Conservation (phyloP, 2,113 vertebrate genomes). For the Paedocypris sp. region DNA sequence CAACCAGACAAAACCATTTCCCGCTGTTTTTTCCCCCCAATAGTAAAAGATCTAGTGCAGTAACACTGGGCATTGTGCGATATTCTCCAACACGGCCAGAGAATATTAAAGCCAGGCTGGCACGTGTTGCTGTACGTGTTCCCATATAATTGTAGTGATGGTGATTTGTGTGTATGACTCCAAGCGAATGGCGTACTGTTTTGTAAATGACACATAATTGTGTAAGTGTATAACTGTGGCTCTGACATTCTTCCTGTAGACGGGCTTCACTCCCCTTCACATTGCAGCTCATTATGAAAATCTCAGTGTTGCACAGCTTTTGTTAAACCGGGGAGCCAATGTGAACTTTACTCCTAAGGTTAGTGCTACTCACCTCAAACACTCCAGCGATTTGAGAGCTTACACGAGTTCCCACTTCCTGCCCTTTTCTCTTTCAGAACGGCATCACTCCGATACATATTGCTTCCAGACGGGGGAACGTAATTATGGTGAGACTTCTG, state of each 20-base stretch:
- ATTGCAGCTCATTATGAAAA: constrained; percentile 98
- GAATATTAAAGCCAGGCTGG: neutral
- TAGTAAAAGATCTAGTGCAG: too few relatives aligned
- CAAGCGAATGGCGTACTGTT: neutral
- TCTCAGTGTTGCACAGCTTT: constrained; percentile 84
- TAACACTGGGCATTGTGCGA: neutral
- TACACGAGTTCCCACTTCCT: neutral
- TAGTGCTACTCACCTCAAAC: constrained; percentile 20
- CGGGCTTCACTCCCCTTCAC: constrained; percentile 94
- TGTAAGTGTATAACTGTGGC: constrained; percentile 1
- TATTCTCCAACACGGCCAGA: neutral
- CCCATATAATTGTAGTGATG: constrained; percentile 9
- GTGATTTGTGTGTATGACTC: constrained; percentile 6
- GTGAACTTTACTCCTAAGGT: constrained; percentile 96
- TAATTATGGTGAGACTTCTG: constrained; percentile 94
- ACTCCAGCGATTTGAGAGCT: neutral
- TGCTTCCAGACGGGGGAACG: constrained; percentile 85
- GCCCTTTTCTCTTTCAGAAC: constrained; percentile 61
- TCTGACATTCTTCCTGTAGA: constrained; percentile 67
- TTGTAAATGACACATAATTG: neutral
- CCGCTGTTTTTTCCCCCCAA: too few relatives aligned
- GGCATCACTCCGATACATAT: constrained; percentile 95
- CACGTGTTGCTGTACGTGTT: constrained; percentile 14
- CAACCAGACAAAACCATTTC: too few relatives aligned
- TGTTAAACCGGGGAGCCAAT: constrained; percentile 87